These are phyloP conservation scores for Apoda limacodes DNA, from an alignment of 2,888 invertebrate genomes.

Conservation along the genomic window DNA sequence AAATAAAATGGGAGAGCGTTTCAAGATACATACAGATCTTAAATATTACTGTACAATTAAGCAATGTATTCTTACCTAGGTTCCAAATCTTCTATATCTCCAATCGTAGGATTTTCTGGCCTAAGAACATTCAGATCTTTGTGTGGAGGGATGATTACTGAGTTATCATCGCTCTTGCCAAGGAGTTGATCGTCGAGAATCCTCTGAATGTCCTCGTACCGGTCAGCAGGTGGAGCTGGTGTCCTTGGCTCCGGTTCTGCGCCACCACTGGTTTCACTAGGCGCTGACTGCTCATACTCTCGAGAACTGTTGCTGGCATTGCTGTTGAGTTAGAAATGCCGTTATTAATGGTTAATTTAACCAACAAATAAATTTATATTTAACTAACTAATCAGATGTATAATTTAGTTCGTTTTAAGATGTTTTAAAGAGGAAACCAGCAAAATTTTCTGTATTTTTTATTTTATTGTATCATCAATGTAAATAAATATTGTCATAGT, in stretches of 20 bases:
- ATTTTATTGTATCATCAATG: too few species aligned
- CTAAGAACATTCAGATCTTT: slow-evolving; percentile 64
- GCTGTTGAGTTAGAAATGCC: slow-evolving; percentile 25
- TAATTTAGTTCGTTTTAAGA: background rate
- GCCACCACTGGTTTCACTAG: slow-evolving; percentile 49
- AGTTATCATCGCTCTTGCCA: slow-evolving; percentile 64
- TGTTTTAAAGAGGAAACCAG: background rate
- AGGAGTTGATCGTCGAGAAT: slow-evolving; percentile 61
- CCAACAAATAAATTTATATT: background rate
- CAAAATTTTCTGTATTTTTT: too few species aligned
- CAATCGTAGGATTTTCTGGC: slow-evolving; percentile 77
- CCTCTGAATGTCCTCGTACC: slow-evolving; percentile 72
- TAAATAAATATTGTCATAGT: too few species aligned
- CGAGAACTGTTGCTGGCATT: slow-evolving; percentile 54
- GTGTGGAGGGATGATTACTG: slow-evolving; percentile 58
- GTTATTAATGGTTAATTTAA: background rate
- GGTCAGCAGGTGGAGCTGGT: slow-evolving; percentile 64
- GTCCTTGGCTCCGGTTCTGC: slow-evolving; percentile 41
- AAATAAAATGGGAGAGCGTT: too few species aligned
- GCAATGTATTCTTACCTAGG: slow-evolving; percentile 63
- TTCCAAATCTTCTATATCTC: slow-evolving; percentile 73
- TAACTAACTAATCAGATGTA: background rate
- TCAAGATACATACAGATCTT: too few species aligned
- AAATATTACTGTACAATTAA: too few species aligned
- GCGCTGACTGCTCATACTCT: slow-evolving; percentile 59